Evolutionary conservation across 2,113 vertebrate species (phyloP).

Genomic region (Xenopus laevis): DNA sequence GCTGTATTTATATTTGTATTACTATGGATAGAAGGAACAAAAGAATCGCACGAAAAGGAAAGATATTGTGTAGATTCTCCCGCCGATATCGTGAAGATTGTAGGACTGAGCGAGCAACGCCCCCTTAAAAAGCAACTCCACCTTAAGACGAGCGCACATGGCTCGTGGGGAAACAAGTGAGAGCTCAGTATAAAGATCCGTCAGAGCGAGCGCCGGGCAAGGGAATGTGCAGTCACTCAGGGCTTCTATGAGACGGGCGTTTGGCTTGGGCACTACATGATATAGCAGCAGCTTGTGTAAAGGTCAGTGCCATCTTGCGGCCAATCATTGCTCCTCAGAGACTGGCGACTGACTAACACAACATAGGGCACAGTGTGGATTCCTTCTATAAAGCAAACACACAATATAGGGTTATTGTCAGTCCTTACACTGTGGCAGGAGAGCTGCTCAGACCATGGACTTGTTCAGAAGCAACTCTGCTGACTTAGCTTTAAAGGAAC

Average conservation of each 20-base stretch:
- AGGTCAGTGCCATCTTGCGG: slow-evolving; percentile 25
- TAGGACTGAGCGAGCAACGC: slow-evolving; percentile 1
- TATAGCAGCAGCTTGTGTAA: slow-evolving; percentile 6
- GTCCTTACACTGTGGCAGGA: too few species aligned
- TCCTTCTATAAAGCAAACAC: too few species aligned
- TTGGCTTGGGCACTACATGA: background rate
- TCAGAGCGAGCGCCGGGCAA: too few species aligned
- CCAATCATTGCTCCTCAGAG: background rate
- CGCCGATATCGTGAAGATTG: background rate
- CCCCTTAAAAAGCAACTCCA: slow-evolving; percentile 16
- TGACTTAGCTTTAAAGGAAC: too few species aligned
- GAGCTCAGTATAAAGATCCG: too few species aligned
- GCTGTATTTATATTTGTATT: too few species aligned
- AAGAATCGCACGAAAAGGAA: background rate
- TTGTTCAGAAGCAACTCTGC: too few species aligned
- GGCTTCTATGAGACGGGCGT: background rate
- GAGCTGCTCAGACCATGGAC: too few species aligned
- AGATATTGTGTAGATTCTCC: slow-evolving; percentile 1
- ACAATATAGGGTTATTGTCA: too few species aligned
- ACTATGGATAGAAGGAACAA: too few species aligned
- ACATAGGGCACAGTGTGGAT: too few species aligned
- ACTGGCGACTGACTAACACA: too few species aligned
- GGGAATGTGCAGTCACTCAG: slow-evolving; percentile 4
- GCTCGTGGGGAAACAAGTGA: background rate
- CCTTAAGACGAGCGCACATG: slow-evolving; percentile 16